These are phyloP conservation scores for Menidia beryllina DNA, from an alignment of 2,113 vertebrate species.

Conservation along the genomic window DNA sequence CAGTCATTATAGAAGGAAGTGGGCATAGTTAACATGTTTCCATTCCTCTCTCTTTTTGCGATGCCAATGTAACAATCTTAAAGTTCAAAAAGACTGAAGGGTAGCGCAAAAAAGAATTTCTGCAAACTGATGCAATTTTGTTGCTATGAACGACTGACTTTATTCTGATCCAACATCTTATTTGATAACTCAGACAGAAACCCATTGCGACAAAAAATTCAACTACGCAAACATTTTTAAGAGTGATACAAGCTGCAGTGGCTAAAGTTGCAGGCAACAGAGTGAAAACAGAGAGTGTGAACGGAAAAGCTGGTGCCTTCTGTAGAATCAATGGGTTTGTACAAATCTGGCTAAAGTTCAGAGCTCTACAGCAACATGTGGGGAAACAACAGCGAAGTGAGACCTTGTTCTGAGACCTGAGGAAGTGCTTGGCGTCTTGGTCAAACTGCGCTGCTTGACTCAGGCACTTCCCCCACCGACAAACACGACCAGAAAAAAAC, in stretches of 20 bases:
- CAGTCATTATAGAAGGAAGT: not conserved
- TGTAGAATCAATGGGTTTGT: slow-evolving; percentile 38
- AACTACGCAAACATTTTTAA: not conserved
- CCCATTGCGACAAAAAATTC: not conserved
- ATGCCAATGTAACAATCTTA: not conserved
- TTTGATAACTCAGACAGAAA: too few relatives aligned
- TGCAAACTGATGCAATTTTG: not conserved
- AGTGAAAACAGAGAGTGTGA: slow-evolving; percentile 48
- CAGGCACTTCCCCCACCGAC: slow-evolving; percentile 59
- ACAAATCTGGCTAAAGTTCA: slow-evolving; percentile 16
- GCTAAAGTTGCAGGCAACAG: not conserved
- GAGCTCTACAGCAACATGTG: slow-evolving; percentile 33
- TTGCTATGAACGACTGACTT: not conserved
- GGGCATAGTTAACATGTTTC: not conserved
- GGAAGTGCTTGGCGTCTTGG: slow-evolving; percentile 59
- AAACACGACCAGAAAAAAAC: slow-evolving; percentile 43
- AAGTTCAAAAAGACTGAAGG: not conserved
- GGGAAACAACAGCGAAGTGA: slow-evolving; percentile 33
- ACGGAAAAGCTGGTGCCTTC: slow-evolving; percentile 57
- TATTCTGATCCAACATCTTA: not conserved
- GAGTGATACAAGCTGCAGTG: not conserved
- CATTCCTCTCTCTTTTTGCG: not conserved
- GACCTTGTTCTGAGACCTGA: slow-evolving; percentile 36
- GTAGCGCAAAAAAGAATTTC: not conserved
- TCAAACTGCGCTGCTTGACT: slow-evolving; percentile 30